Percentiles rank a stretch among this genome's conserved stretches.
phyloP scores from a whole-genome alignment of 1,140 invertebrate species.

The Galendromus occidentalis region DNA sequence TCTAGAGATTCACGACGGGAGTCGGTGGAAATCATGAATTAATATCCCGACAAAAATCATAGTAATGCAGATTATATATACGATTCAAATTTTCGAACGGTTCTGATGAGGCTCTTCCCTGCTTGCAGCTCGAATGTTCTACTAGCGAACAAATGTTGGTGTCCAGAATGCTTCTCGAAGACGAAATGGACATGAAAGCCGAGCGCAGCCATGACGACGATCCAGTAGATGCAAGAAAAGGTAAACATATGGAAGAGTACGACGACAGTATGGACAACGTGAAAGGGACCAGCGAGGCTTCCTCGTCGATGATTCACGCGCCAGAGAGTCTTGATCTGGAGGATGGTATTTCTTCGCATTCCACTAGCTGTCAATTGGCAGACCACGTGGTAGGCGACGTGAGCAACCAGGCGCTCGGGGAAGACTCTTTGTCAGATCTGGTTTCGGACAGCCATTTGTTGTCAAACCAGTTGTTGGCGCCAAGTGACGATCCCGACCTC shows the following conservation, averaged over 20 bases:
- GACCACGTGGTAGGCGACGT: neutral
- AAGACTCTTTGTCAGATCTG: slow-evolving; percentile 3
- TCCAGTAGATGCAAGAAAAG: no score
- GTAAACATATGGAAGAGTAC: no score
- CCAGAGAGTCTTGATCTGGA: neutral
- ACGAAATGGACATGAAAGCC: slow-evolving; percentile 7
- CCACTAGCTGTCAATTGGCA: neutral
- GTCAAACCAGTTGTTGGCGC: slow-evolving; percentile 7
- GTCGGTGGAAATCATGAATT: no score
- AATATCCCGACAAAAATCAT: no score
- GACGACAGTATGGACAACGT: no score
- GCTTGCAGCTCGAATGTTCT: no score
- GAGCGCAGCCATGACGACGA: neutral
- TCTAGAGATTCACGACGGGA: no score
- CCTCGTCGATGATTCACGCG: neutral
- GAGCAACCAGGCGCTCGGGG: neutral
- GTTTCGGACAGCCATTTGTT: neutral
- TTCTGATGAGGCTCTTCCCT: no score
- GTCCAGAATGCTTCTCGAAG: neutral
- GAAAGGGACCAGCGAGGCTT: no score
- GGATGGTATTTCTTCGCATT: neutral
- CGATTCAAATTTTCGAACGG: no score
- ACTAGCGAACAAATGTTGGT: neutral
- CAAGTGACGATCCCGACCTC: slow-evolving; percentile 8
- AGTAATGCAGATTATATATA: no score